These are phyloP conservation scores for Danio jaintianensis DNA, from an alignment of 2,797 vertebrate species.

Conservation along the genomic window DNA sequence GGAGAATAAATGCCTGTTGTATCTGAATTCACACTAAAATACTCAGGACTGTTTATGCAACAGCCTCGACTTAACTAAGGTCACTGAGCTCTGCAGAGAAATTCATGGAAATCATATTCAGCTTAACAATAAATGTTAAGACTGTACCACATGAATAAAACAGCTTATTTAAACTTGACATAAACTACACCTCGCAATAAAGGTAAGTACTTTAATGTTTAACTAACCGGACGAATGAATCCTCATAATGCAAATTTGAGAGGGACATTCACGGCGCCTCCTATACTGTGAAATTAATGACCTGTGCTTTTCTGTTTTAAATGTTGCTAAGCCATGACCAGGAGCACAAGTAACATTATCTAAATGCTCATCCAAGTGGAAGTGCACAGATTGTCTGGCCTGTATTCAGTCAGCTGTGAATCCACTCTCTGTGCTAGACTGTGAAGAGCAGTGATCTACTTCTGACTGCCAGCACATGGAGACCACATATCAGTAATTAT, in stretches of 20 bases:
- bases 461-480: conserved; percentile 4
- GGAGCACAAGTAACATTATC: conserved; percentile 42
- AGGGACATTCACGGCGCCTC: conserved; percentile 31
- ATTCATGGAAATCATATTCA: conserved; percentile 60
- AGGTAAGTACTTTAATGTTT: background rate
- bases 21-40: conserved; percentile 24
- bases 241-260: conserved; percentile 12
- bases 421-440: conserved; percentile 30
- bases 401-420: conserved; percentile 45
- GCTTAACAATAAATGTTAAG: conserved; percentile 27
- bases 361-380: conserved; percentile 36
- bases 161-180: conserved; percentile 9
- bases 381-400: conserved; percentile 45
- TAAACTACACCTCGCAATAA: background rate
- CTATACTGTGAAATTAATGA: conserved; percentile 8
- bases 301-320: background rate
- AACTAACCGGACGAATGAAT: background rate
- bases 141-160: conserved; percentile 41
- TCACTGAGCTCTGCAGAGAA: conserved; percentile 57
- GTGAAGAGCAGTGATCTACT: conserved; percentile 65
- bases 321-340: conserved; percentile 28
- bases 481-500: background rate
- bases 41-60: conserved; percentile 63
- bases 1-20: conserved; percentile 8
- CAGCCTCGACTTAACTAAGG: conserved; percentile 71